Evolutionary conservation across 1,140 invertebrate species (phyloP), one percentile per base, ranked within the genome.

Genomic region (Heliothis subflexa): DNA sequence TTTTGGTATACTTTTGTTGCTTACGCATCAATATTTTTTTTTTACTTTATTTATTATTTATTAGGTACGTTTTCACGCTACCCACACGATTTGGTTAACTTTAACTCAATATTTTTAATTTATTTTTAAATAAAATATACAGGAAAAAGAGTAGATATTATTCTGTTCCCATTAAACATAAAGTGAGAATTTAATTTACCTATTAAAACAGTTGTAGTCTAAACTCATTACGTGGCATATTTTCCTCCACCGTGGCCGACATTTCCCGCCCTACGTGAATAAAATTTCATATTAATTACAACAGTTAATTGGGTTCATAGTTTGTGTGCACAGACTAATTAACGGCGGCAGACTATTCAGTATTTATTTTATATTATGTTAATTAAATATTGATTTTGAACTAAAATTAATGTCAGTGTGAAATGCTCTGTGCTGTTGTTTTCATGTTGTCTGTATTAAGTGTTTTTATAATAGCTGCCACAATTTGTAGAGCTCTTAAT

Each of bases 251-350:
- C 40, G 45, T 40, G 62, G 14, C 14, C 47, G 66, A 50, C 47
- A 70, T 70, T 70, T 70, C 66, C 14, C 66, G 66, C 66, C 66
- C 64, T n/a, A 25, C 47, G 47, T 70, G 66, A 70, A 70, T 70
- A 70, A 50, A 50, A 70, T 70, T 40, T 70, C 47, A 50, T 70
- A 70, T 70, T 52, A 70, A 70, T 70, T 50, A 70, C n/a, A 25
- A 52, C 66, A 50, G 66, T 50, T 70, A 70, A 70, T 70, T 70
- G 47, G 52, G 66, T 52, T 52, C 47, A 50, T 70, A 70, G 66
- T 70, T 70, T 50, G 21, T 28, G 25, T 50, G 47, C 62, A 66
- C 62, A n/a, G 66, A 50, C 47, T 70, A 70, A 70, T 70, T 70
- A 70, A 66, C 40, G 40, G 16, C n/a, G 62, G 50, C 21, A 13